Evolutionary conservation across 30 jellyfish, hydroid and myxozoan genomes (phyloP).

Genomic region (Sanderia malayensis): DNA sequence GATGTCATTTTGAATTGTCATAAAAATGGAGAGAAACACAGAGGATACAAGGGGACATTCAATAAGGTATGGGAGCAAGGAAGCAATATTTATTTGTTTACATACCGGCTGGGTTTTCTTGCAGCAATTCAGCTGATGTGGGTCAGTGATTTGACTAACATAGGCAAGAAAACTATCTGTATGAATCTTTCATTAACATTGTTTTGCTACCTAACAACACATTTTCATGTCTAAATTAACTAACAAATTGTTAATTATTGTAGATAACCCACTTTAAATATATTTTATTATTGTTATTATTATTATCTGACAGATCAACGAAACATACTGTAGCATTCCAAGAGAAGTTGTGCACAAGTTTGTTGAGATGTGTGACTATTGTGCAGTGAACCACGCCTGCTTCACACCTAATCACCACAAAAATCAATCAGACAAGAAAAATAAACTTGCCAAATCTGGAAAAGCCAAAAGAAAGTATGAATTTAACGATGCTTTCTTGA

Average conservation of each 20-base stretch:
- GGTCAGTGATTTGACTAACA: too few species aligned
- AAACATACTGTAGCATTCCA: constrained; percentile 92
- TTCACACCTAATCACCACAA: constrained; percentile 55
- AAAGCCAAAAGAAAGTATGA: constrained; percentile 38
- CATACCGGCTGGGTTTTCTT: too few species aligned
- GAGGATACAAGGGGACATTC: constrained; percentile 93
- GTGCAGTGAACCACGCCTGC: constrained; percentile 85
- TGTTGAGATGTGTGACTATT: constrained; percentile 76
- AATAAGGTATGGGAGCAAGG: constrained; percentile 63
- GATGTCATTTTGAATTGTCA: constrained; percentile 81
- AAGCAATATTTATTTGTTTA: too few species aligned
- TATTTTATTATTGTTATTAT: too few species aligned
- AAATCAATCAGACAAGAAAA: background rate
- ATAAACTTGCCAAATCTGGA: constrained; percentile 10
- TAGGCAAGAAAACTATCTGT: too few species aligned
- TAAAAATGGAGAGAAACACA: constrained; percentile 65
- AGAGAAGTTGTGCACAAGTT: constrained; percentile 83
- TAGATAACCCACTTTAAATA: too few species aligned
- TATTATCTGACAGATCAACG: constrained; percentile 51
- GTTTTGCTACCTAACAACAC: too few species aligned
- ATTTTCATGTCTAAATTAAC: too few species aligned
- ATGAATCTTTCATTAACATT: too few species aligned
- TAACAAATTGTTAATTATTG: too few species aligned
- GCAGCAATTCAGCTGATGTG: too few species aligned
- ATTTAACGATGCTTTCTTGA: constrained; percentile 61